Conservation (phyloP, 2,888 invertebrate genomes). For the Leucoma salicis region DNA sequence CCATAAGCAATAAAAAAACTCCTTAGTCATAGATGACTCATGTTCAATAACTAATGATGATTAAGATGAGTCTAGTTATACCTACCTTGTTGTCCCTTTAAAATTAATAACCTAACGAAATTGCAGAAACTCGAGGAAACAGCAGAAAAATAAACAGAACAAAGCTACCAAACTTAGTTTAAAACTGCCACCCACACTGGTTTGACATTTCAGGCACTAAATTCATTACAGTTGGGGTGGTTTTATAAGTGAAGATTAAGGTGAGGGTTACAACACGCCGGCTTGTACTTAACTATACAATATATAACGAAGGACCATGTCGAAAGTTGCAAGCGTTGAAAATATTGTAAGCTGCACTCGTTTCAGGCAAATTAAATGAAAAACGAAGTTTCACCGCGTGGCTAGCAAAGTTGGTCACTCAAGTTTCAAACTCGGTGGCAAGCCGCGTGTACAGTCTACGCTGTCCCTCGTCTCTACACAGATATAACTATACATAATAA, state of each 20-base stretch:
- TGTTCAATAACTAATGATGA: no score
- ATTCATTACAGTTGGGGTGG: constrained; percentile 45
- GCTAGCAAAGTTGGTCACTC: constrained; percentile 73
- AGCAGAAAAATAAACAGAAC: constrained; percentile 18
- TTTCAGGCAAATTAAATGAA: constrained; percentile 80
- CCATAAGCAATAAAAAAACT: no score
- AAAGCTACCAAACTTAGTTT: constrained; percentile 33
- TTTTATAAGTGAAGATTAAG: constrained; percentile 37
- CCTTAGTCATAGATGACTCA: no score
- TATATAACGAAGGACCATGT: constrained; percentile 70
- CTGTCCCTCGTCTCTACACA: constrained; percentile 23
- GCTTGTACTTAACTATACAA: constrained; percentile 59
- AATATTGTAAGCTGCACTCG: constrained; percentile 79
- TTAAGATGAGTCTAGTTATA: no score
- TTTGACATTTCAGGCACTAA: constrained; percentile 46
- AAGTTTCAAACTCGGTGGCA: constrained; percentile 61
- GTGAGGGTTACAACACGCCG: constrained; percentile 35
- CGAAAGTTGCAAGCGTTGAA: constrained; percentile 74
- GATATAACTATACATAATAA: no score
- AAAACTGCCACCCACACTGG: constrained; percentile 34
- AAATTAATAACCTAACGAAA: no score
- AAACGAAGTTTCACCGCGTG: constrained; percentile 73
- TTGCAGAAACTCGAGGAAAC: no score
- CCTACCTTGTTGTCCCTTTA: no score
- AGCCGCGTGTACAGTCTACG: constrained; percentile 43